A percentile compares a stretch with the other conserved stretches of the same genome.
These are phyloP conservation scores for Okamejei kenojei DNA, from an alignment of 2,797 vertebrate genomes.

Conservation along the genomic window DNA sequence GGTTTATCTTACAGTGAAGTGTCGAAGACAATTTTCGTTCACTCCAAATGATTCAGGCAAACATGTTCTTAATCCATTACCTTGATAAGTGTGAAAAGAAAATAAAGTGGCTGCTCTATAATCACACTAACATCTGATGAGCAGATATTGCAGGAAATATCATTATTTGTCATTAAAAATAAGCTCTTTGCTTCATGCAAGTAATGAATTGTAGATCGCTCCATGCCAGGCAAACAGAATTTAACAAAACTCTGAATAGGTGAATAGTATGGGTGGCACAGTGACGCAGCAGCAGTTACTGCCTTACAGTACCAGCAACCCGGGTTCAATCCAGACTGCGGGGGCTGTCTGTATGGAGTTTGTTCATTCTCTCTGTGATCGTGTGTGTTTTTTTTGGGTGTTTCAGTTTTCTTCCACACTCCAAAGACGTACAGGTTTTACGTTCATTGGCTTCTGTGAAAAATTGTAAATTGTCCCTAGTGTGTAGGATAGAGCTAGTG, in stretches of 20 bases:
- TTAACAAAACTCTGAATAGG: background rate
- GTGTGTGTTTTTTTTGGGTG: too few relatives aligned
- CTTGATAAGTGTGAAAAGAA: background rate
- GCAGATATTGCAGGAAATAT: background rate
- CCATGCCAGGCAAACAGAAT: background rate
- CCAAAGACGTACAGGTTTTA: too few relatives aligned
- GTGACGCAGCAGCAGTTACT: too few relatives aligned
- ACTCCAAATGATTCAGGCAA: background rate
- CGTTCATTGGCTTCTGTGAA: too few relatives aligned
- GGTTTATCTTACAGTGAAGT: background rate
- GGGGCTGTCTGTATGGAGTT: too few relatives aligned
- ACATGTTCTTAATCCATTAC: slow-evolving; percentile 24
- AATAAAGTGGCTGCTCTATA: slow-evolving; percentile 11
- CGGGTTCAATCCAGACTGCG: too few relatives aligned
- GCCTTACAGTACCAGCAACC: too few relatives aligned
- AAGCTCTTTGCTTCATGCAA: background rate
- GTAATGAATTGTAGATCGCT: background rate
- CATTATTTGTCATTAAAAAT: slow-evolving; percentile 29
- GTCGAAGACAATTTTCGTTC: background rate
- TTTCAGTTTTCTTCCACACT: too few relatives aligned
- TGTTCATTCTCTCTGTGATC: too few relatives aligned
- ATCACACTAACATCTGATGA: background rate
- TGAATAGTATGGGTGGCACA: too few relatives aligned
- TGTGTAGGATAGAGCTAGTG: too few relatives aligned
- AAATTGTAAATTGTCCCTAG: too few relatives aligned